Conservation (phyloP, 2,797 vertebrate genomes). For the Periparus ater region DNA sequence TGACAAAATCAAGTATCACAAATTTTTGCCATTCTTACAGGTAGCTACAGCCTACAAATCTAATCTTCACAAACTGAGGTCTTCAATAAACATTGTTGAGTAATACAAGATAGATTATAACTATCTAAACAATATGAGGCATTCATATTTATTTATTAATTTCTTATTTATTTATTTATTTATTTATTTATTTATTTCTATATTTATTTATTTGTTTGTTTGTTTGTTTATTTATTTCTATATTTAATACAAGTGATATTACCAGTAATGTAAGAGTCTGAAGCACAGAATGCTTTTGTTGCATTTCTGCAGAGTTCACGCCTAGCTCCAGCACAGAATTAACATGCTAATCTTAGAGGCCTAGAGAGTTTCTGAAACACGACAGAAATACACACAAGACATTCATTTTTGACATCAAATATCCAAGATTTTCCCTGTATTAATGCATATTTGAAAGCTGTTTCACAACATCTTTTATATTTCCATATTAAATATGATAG, state of each 20-base stretch:
- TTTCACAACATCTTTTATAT: background rate
- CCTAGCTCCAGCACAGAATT: background rate
- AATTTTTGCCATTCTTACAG: background rate
- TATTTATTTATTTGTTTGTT: background rate
- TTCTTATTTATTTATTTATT: too few species aligned
- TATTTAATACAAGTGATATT: background rate
- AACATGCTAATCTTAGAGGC: background rate
- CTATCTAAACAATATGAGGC: background rate
- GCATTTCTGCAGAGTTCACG: background rate
- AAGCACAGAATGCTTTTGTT: background rate
- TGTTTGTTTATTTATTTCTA: too few species aligned
- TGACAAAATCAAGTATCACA: background rate
- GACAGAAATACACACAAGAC: background rate
- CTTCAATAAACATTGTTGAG: background rate
- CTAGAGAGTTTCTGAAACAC: background rate
- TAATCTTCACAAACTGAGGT: background rate
- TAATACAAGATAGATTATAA: background rate
- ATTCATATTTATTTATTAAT: background rate
- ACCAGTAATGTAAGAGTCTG: background rate
- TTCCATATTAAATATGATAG: background rate
- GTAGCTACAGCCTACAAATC: background rate
- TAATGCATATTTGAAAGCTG: background rate
- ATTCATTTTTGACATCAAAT: background rate
- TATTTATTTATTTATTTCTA: too few species aligned
- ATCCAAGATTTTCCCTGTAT: background rate